Percentiles rank a stretch among this genome's conserved stretches.
Conservation (phyloP, 2,888 invertebrate genomes). For the Euzophera pinguis region DNA sequence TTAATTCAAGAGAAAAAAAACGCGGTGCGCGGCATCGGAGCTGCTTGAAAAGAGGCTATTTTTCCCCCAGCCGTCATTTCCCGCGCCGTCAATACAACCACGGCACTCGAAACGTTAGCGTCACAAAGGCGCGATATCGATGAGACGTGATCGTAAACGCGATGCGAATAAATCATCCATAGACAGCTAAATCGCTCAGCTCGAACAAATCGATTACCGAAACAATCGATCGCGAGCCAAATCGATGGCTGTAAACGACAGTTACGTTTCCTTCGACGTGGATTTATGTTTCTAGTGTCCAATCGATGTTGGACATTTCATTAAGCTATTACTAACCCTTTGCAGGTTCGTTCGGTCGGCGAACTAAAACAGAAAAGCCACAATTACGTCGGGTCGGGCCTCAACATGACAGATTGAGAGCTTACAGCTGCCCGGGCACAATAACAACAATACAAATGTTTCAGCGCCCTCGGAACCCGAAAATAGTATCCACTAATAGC, state of each 20-base stretch:
- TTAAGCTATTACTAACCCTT: slow-evolving; percentile 8
- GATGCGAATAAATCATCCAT: slow-evolving; percentile 60
- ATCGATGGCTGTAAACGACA: slow-evolving; percentile 6
- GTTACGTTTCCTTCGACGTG: not conserved
- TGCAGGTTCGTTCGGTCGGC: not conserved
- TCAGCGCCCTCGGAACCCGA: slow-evolving; percentile 6
- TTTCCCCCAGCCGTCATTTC: slow-evolving; percentile 48
- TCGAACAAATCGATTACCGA: slow-evolving; percentile 49
- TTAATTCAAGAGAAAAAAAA: slow-evolving; percentile 60
- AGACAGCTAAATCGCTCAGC: slow-evolving; percentile 44
- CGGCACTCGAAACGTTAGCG: slow-evolving; percentile 45
- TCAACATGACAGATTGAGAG: slow-evolving; percentile 14
- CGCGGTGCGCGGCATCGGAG: slow-evolving; percentile 40
- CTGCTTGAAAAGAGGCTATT: slow-evolving; percentile 51
- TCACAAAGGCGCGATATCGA: slow-evolving; percentile 54
- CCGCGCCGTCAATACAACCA: slow-evolving; percentile 31
- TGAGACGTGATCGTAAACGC: slow-evolving; percentile 41
- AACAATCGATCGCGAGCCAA: slow-evolving; percentile 36
- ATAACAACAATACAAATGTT: slow-evolving; percentile 12
- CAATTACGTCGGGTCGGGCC: slow-evolving; percentile 13
- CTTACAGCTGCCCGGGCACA: slow-evolving; percentile 9
- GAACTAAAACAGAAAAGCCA: slow-evolving; percentile 8
- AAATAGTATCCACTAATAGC: slow-evolving; percentile 11
- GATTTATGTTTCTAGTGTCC: slow-evolving; percentile 6
- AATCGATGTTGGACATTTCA: not conserved